Conservation (phyloP, 2,888 invertebrate genomes). For the Megamerina dolium region DNA sequence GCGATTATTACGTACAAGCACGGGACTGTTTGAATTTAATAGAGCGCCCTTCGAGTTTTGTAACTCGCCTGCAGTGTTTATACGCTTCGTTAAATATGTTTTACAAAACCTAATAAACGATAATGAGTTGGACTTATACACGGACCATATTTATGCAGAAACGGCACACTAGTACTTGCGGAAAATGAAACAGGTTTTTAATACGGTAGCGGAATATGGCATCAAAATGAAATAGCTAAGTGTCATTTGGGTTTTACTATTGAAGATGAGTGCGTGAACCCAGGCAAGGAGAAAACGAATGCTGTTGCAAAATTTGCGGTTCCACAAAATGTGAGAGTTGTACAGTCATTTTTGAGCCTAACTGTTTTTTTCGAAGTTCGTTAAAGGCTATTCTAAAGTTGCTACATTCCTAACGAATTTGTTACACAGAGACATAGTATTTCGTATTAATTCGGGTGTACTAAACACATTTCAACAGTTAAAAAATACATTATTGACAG, state of each 20-base stretch:
- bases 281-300: slow-evolving; percentile 2
- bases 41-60: neutral
- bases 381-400: slow-evolving; percentile 1
- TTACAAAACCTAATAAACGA: neutral
- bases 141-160: neutral
- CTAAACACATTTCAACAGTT: neutral
- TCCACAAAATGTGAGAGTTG: slow-evolving; percentile 2
- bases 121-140: neutral
- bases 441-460: neutral
- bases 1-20: too few relatives aligned
- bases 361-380: slow-evolving; percentile 5
- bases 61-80: neutral
- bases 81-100: neutral
- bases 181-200: neutral
- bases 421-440: neutral
- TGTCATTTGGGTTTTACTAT: neutral
- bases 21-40: too few relatives aligned
- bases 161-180: neutral
- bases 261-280: neutral
- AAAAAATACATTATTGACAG: neutral
- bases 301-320: neutral
- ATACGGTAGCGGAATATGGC: neutral
- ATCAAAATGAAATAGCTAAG: neutral
- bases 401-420: slow-evolving; percentile 3
- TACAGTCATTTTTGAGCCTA: slow-evolving; percentile 7